These are phyloP conservation scores for Lymantria dispar DNA, from an alignment of 2,888 invertebrate species.

Conservation along the genomic window DNA sequence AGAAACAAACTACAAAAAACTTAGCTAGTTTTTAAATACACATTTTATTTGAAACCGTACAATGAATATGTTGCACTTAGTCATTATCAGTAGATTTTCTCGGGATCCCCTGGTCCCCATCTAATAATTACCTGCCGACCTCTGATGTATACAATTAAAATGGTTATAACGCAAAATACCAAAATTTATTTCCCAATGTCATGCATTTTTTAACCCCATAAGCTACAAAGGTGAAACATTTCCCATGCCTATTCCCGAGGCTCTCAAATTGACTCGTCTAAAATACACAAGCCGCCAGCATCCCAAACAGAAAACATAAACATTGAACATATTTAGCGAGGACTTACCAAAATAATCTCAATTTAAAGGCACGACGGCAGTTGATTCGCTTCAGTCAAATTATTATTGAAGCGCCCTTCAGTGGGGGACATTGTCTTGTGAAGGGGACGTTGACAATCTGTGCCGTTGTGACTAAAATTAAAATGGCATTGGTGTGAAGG, in stretches of 20 bases:
- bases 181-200: not conserved
- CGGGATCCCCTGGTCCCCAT: no score
- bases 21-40: no score
- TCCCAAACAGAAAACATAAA: constrained; percentile 19
- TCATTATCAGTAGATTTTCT: no score
- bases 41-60: no score
- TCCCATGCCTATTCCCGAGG: not conserved
- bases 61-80: no score
- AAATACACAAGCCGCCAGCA: constrained; percentile 27
- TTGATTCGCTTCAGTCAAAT: constrained; percentile 23
- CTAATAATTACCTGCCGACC: no score
- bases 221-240: not conserved
- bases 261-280: not conserved
- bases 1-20: no score
- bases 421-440: constrained; percentile 28
- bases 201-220: not conserved
- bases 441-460: constrained; percentile 32
- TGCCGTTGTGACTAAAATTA: constrained; percentile 32
- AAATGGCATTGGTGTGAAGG: constrained; percentile 14
- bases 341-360: constrained; percentile 30
- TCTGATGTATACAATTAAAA: no score
- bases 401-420: constrained; percentile 16
- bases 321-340: constrained; percentile 27
- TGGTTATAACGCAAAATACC: not conserved
- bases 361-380: constrained; percentile 29